phyloP scores from a whole-genome alignment of 2,888 invertebrate genomes.

The Hyles lineata region DNA sequence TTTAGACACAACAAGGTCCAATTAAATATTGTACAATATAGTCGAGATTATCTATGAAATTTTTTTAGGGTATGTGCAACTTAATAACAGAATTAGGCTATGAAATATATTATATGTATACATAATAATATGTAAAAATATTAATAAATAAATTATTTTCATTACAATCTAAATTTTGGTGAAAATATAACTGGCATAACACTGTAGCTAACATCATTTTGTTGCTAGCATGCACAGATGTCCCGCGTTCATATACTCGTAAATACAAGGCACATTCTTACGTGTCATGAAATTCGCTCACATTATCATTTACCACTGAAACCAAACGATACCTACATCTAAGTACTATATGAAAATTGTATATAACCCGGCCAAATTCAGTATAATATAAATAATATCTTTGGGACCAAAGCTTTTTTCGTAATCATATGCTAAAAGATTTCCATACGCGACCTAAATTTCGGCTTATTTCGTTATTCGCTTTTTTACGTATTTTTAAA shows the following conservation, averaged over 20 bases:
- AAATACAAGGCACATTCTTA: conserved; percentile 28
- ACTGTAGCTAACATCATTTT: neutral
- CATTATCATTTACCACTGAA: conserved; percentile 42
- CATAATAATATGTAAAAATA: neutral
- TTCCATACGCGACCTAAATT: no score
- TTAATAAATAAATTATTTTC: neutral
- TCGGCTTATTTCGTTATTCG: no score
- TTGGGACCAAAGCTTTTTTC: neutral
- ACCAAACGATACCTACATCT: conserved; percentile 32
- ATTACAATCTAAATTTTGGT: neutral
- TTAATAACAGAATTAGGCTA: neutral
- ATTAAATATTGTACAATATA: no score
- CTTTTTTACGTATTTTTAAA: no score
- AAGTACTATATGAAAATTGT: conserved; percentile 32
- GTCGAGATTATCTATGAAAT: no score
- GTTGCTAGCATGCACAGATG: neutral
- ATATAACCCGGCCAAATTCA: conserved; percentile 21
- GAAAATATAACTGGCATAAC: neutral
- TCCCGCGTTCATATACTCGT: neutral
- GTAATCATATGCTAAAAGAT: neutral
- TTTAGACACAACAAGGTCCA: no score
- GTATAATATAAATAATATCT: neutral
- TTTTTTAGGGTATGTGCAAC: no score
- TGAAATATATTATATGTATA: neutral
- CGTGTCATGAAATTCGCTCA: conserved; percentile 70